phyloP scores from a whole-genome alignment of 2,888 invertebrate species.

The Lottia scabra region DNA sequence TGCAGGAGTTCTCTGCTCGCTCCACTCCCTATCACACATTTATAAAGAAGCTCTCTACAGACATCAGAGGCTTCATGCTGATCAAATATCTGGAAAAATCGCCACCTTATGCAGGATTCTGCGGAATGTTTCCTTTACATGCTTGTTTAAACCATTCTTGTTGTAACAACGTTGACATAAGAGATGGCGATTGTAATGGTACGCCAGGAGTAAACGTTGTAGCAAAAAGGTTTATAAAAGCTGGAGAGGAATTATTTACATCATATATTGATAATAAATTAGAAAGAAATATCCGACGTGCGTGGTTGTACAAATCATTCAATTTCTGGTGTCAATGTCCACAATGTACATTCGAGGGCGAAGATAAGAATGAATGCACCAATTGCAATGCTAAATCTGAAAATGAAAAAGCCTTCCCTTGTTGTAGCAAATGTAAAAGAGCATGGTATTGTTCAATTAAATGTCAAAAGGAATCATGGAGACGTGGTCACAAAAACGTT shows the following conservation, averaged over 20 bases:
- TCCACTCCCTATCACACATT: constrained; percentile 51
- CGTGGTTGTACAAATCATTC: constrained; percentile 61
- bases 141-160: constrained; percentile 62
- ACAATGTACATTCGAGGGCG: constrained; percentile 58
- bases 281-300: constrained; percentile 53
- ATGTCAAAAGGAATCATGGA: constrained; percentile 58
- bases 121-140: constrained; percentile 60
- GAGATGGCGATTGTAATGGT: constrained; percentile 44
- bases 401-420: constrained; percentile 48
- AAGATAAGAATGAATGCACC: constrained; percentile 51
- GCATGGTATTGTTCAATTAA: constrained; percentile 61
- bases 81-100: constrained; percentile 41
- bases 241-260: constrained; percentile 39
- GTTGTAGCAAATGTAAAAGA: constrained; percentile 55
- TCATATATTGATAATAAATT: constrained; percentile 60
- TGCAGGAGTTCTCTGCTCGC: constrained; percentile 53
- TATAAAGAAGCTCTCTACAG: constrained; percentile 30
- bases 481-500: constrained; percentile 53
- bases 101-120: constrained; percentile 46
- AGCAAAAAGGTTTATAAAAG: constrained; percentile 5
- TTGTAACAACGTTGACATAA: constrained; percentile 58
- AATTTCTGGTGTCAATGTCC: constrained; percentile 62
- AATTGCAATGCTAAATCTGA: constrained; percentile 45
- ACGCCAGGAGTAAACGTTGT: constrained; percentile 51
- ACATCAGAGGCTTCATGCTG: constrained; percentile 37